These are phyloP conservation scores for Dolichoris vasculosae DNA, from an alignment of 1,140 invertebrate species.

Conservation along the genomic window DNA sequence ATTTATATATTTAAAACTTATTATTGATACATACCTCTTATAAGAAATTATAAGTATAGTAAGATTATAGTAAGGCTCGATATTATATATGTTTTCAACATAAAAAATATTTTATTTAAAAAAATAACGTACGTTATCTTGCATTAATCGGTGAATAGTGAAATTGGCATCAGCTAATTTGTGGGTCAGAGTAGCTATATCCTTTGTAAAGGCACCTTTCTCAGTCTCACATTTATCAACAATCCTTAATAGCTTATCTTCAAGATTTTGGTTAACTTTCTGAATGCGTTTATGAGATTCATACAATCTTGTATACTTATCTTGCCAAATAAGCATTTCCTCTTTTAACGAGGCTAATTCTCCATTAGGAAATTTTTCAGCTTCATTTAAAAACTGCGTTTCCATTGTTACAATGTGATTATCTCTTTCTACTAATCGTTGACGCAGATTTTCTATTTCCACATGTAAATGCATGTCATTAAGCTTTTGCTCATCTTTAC, in stretches of 20 bases:
- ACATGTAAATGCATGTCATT: conserved; percentile 84
- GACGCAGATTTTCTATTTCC: conserved; percentile 91
- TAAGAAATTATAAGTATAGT: no score
- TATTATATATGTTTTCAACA: not conserved
- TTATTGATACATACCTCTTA: no score
- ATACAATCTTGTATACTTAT: conserved; percentile 91
- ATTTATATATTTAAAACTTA: no score
- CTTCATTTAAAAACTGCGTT: conserved; percentile 87
- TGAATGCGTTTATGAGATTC: conserved; percentile 96
- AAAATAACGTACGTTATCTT: conserved; percentile 88
- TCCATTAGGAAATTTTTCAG: conserved; percentile 82
- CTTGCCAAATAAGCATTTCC: conserved; percentile 89
- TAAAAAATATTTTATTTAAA: not conserved
- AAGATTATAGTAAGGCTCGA: not conserved
- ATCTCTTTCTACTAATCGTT: conserved; percentile 86
- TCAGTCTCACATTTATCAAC: conserved; percentile 95
- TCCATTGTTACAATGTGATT: conserved; percentile 90
- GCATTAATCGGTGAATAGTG: conserved; percentile 88
- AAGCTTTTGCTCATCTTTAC: conserved; percentile 65
- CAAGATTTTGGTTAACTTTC: conserved; percentile 95
- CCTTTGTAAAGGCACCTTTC: conserved; percentile 89
- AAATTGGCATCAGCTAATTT: conserved; percentile 92
- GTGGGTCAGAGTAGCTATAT: conserved; percentile 90
- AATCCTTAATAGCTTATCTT: conserved; percentile 94
- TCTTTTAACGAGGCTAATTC: conserved; percentile 87